phyloP scores from a whole-genome alignment of 2,888 invertebrate species.

The Diachrysia chrysitis region DNA sequence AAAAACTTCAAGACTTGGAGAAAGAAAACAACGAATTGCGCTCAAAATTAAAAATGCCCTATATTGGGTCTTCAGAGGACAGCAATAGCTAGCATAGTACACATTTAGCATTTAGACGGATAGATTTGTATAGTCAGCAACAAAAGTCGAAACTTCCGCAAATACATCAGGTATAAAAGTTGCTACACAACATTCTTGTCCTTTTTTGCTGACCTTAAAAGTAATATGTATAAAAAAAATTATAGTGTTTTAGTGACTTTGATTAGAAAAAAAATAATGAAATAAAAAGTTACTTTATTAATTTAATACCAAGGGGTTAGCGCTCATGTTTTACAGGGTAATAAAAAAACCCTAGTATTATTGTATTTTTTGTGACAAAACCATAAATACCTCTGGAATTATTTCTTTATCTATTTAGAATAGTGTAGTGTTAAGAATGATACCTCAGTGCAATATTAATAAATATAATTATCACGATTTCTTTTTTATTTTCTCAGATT shows the following conservation, averaged over 20 bases:
- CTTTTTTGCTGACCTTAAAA: too few relatives aligned
- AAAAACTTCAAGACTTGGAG: slow-evolving; percentile 87
- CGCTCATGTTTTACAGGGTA: background rate
- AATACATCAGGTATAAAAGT: too few relatives aligned
- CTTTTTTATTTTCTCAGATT: slow-evolving; percentile 48
- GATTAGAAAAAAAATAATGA: too few relatives aligned
- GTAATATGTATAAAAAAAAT: too few relatives aligned
- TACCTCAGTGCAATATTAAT: slow-evolving; percentile 75
- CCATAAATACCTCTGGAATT: background rate
- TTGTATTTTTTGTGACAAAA: background rate
- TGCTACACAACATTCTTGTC: too few relatives aligned
- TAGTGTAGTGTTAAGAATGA: slow-evolving; percentile 23
- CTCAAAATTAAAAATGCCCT: slow-evolving; percentile 71
- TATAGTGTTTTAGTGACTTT: too few relatives aligned
- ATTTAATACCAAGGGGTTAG: too few relatives aligned
- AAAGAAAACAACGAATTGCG: slow-evolving; percentile 88
- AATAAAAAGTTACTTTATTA: too few relatives aligned
- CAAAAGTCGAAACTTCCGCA: background rate
- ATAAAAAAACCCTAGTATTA: background rate
- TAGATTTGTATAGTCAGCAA: background rate
- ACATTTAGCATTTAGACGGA: background rate
- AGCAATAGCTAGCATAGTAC: slow-evolving; percentile 68
- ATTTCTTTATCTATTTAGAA: background rate
- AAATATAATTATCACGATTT: slow-evolving; percentile 52
- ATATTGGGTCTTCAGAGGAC: slow-evolving; percentile 64